phyloP scores from a whole-genome alignment of 2,113 vertebrate species.

The Eupsittula cactorum region DNA sequence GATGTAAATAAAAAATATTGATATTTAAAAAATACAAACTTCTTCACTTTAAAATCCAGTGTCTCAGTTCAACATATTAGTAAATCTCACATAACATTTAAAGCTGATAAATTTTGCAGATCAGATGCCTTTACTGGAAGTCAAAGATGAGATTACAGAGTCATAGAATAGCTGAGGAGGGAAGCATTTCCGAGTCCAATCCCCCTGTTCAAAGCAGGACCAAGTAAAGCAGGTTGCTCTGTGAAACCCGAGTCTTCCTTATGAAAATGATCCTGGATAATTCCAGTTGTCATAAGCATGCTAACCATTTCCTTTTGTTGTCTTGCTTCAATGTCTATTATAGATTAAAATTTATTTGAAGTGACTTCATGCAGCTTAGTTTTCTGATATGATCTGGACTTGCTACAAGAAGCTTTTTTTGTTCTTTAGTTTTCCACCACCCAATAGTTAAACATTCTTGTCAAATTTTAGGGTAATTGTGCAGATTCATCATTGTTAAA shows the following conservation, averaged over 20 bases:
- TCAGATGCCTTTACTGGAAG: neutral
- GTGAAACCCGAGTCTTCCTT: neutral
- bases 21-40: neutral
- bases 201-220: neutral
- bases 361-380: neutral
- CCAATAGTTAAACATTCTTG: neutral
- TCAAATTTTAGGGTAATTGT: neutral
- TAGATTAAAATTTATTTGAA: neutral
- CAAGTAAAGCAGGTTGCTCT: neutral
- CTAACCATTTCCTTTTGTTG: constrained; percentile 33
- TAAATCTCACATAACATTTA: neutral
- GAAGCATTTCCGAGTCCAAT: neutral
- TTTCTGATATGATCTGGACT: neutral
- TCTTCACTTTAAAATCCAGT: neutral
- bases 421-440: neutral
- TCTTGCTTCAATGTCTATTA: neutral
- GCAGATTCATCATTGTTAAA: neutral
- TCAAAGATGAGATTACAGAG: neutral
- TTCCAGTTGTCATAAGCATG: constrained; percentile 12
- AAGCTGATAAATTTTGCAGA: neutral
- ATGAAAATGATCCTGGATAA: neutral
- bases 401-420: neutral
- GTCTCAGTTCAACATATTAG: neutral
- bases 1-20: neutral
- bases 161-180: neutral